Conservation (phyloP, 2,888 invertebrate species). For the Colostygia pectinataria region DNA sequence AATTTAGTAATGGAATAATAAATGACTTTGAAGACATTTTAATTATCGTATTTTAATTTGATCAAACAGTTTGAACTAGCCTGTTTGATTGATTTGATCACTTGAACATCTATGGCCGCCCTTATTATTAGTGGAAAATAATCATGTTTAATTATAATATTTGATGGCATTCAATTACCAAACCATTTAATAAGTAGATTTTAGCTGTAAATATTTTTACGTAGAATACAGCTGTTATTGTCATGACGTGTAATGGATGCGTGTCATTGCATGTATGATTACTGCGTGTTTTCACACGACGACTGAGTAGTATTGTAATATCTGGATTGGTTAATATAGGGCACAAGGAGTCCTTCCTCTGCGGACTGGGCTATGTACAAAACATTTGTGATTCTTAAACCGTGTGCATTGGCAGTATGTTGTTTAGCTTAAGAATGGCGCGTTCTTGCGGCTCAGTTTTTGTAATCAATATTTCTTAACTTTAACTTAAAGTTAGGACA, state of each 20-base stretch:
- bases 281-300: conserved; percentile 23
- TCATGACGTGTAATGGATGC: not conserved
- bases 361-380: conserved; percentile 13
- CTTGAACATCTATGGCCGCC: no score
- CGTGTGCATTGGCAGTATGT: conserved; percentile 13
- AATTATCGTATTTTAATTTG: no score
- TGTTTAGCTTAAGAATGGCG: not conserved
- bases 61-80: no score
- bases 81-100: no score
- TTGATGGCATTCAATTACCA: conserved; percentile 13
- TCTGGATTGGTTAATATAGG: conserved; percentile 26
- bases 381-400: conserved; percentile 20
- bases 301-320: conserved; percentile 35
- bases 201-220: conserved; percentile 6
- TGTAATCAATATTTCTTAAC: conserved; percentile 11
- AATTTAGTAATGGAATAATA: no score
- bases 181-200: conserved; percentile 1
- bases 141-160: not conserved
- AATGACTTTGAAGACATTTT: no score
- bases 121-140: not conserved
- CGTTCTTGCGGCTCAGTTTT: not conserved
- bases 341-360: conserved; percentile 10
- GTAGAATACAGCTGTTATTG: conserved; percentile 10
- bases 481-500: conserved; percentile 5
- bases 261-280: conserved; percentile 12